Percentiles rank a stretch among this genome's conserved stretches.
Evolutionary conservation across 1,140 invertebrate species (phyloP).

Genomic region (Gonioctena quinquepunctata): DNA sequence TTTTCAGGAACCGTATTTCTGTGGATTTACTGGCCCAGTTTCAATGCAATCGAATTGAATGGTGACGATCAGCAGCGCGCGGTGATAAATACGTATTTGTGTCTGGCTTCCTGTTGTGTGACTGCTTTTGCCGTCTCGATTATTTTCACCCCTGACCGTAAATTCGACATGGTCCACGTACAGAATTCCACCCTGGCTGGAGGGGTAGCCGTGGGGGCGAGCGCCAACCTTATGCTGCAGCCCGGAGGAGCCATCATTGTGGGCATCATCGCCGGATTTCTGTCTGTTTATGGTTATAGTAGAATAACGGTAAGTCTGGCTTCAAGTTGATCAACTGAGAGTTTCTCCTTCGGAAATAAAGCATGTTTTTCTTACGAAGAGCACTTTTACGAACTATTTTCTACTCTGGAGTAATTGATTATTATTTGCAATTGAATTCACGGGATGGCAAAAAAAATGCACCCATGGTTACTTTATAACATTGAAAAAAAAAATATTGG

Average conservation of each 20-base stretch:
- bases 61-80: constrained; percentile 81
- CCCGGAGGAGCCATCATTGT: constrained; percentile 84
- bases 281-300: constrained; percentile 86
- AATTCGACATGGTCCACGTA: constrained; percentile 89
- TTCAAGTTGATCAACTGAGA: too few relatives aligned
- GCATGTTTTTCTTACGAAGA: too few relatives aligned
- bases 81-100: constrained; percentile 90
- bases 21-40: constrained; percentile 96
- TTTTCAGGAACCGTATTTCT: constrained; percentile 84
- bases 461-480: too few relatives aligned
- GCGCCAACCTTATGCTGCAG: constrained; percentile 80
- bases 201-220: constrained; percentile 68
- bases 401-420: too few relatives aligned
- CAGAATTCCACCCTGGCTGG: constrained; percentile 90
- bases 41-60: constrained; percentile 81
- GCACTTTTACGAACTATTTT: too few relatives aligned
- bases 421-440: too few relatives aligned
- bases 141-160: constrained; percentile 75
- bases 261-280: constrained; percentile 76
- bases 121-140: constrained; percentile 83
- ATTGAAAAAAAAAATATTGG: too few relatives aligned
- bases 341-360: background rate
- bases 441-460: too few relatives aligned
- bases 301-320: constrained; percentile 74
- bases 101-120: constrained; percentile 81